Evolutionary conservation across 2,888 invertebrate species (phyloP).

Genomic region (Yponomeuta plumbellus): DNA sequence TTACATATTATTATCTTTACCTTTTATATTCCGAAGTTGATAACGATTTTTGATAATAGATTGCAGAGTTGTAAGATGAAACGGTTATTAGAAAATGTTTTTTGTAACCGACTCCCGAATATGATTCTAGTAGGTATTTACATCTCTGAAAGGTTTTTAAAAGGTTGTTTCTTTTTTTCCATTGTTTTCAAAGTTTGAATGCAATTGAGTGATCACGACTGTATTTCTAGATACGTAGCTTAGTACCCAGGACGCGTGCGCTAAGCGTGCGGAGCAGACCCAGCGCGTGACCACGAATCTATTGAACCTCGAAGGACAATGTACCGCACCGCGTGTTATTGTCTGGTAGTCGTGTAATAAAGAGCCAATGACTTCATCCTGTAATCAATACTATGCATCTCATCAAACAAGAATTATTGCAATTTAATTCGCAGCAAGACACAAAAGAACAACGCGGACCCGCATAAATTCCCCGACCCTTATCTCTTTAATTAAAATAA

Average conservation of each 20-base stretch:
- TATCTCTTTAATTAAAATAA: constrained; percentile 55
- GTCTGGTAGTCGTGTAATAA: constrained; percentile 18
- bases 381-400: constrained; percentile 11
- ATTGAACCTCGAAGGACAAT: constrained; percentile 28
- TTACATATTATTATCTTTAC: no score
- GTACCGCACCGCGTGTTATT: constrained; percentile 3
- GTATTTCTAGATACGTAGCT: constrained; percentile 26
- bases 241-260: constrained; percentile 40
- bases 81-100: no score
- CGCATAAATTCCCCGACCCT: constrained; percentile 17
- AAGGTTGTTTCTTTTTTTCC: not conserved
- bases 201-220: constrained; percentile 10
- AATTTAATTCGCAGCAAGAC: constrained; percentile 5
- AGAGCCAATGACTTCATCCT: constrained; percentile 22
- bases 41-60: no score
- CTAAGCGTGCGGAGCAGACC: constrained; percentile 34
- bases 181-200: not conserved
- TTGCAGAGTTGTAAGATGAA: no score
- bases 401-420: not conserved
- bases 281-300: constrained; percentile 29
- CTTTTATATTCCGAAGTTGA: no score
- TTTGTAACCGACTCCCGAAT: no score
- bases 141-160: no score
- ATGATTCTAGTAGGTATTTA: no score
- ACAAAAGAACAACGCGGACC: not conserved